phyloP scores from a whole-genome alignment of 1,140 invertebrate genomes.

The Drosophila takahashii region DNA sequence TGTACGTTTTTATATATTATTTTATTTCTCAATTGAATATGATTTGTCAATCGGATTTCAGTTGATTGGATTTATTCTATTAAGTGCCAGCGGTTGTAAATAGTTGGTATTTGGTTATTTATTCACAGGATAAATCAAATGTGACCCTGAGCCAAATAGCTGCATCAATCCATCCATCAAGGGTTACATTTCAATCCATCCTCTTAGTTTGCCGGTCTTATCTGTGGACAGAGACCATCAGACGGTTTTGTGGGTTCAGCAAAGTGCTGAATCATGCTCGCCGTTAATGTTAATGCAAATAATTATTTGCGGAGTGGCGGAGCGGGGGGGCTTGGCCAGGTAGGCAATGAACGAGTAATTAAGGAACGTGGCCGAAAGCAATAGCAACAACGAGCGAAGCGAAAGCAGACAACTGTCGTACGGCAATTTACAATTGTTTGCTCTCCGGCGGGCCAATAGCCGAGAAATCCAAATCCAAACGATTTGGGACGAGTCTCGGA shows the following conservation, averaged over 20 bases:
- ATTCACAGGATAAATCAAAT: neutral
- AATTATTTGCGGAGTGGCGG: constrained; percentile 22
- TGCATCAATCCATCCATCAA: constrained; percentile 21
- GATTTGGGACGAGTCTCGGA: constrained; percentile 18
- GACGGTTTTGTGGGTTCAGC: constrained; percentile 28
- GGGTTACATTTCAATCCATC: constrained; percentile 1
- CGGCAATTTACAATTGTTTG: constrained; percentile 64
- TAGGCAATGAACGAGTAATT: constrained; percentile 53
- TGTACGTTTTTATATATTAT: constrained; percentile 3
- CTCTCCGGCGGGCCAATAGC: constrained; percentile 34
- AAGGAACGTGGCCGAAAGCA: constrained; percentile 49
- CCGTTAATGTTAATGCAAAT: constrained; percentile 58
- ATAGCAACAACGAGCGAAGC: constrained; percentile 22
- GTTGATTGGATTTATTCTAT: constrained; percentile 1
- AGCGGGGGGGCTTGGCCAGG: constrained; percentile 6
- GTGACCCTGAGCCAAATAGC: neutral
- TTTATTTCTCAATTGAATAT: constrained; percentile 9
- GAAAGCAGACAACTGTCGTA: constrained; percentile 45
- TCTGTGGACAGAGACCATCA: constrained; percentile 5
- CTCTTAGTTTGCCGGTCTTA: constrained; percentile 11
- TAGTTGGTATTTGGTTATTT: neutral
- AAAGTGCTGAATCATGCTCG: constrained; percentile 52
- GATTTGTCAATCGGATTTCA: constrained; percentile 20
- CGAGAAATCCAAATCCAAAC: constrained; percentile 13
- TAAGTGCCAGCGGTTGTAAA: constrained; percentile 17